phyloP scores from a whole-genome alignment of 2,888 invertebrate species.

The Spodoptera exigua region DNA sequence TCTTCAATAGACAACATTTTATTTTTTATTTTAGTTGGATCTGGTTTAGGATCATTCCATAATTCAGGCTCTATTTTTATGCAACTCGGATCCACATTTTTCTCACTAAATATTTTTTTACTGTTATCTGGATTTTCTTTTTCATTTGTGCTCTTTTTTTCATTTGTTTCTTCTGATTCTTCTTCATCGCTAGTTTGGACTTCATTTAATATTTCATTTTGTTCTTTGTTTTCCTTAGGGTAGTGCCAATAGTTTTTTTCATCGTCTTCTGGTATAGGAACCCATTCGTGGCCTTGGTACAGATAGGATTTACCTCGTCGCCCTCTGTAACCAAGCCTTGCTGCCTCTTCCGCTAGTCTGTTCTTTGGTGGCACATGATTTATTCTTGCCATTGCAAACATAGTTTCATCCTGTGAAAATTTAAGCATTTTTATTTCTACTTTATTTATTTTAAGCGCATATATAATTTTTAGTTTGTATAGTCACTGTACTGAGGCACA shows the following conservation, averaged over 20 bases:
- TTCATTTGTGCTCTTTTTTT: background rate
- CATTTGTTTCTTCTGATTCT: constrained; percentile 1
- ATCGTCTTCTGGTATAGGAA: constrained; percentile 72
- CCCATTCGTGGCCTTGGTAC: constrained; percentile 78
- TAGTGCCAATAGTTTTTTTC: constrained; percentile 58
- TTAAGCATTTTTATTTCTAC: no score
- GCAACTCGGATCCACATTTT: constrained; percentile 6
- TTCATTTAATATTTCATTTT: constrained; percentile 5
- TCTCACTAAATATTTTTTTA: background rate
- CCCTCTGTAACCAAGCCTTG: constrained; percentile 66
- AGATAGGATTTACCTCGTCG: constrained; percentile 74
- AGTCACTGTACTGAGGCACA: no score
- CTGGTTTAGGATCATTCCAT: constrained; percentile 17
- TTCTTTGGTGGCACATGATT: constrained; percentile 67
- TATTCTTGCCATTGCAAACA: constrained; percentile 62
- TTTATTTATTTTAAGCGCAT: no score
- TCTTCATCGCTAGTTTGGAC: background rate
- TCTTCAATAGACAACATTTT: constrained; percentile 4
- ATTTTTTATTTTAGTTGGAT: background rate
- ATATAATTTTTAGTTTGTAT: no score
- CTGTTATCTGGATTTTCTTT: background rate
- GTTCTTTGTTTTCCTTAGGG: background rate
- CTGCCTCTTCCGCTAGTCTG: constrained; percentile 66
- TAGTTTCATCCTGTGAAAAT: constrained; percentile 50
- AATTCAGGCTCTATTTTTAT: constrained; percentile 19